Percentiles rank a stretch among this genome's conserved stretches.
Conservation (phyloP, 2,113 vertebrate species). For the Copsychus sechellarum region DNA sequence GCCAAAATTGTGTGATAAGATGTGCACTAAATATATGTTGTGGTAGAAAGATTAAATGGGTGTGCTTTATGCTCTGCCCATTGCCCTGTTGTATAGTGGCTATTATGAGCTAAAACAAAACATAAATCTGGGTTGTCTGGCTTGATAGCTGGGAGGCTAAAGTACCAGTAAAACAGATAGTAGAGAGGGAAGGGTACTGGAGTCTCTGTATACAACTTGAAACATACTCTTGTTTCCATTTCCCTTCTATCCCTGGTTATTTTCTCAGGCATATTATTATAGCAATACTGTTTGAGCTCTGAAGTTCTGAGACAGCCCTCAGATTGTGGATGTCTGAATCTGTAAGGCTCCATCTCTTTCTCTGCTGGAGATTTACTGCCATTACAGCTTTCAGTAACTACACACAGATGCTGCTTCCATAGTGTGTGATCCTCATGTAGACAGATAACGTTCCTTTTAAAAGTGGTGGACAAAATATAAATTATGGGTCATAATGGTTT, state of each 20-base stretch:
- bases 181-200: not conserved
- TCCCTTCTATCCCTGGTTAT: not conserved
- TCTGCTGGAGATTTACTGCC: conserved; percentile 45
- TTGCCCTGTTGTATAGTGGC: not conserved
- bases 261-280: not conserved
- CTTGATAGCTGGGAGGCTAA: conserved; percentile 10
- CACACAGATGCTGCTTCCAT: conserved; percentile 34
- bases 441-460: conserved; percentile 30
- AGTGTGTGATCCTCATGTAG: conserved; percentile 26
- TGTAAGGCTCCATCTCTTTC: not conserved
- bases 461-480: conserved; percentile 13
- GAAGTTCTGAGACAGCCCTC: not conserved
- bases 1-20: not conserved
- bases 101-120: conserved; percentile 2
- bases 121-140: conserved; percentile 4
- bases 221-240: not conserved
- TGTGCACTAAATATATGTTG: not conserved
- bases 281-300: not conserved
- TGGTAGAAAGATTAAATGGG: conserved; percentile 15
- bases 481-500: conserved; percentile 24
- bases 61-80: not conserved
- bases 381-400: conserved; percentile 35
- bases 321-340: not conserved
- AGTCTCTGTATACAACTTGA: not conserved
- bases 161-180: not conserved